Conservation (phyloP, 2,797 vertebrate genomes). For the Sebastes diploproa region DNA sequence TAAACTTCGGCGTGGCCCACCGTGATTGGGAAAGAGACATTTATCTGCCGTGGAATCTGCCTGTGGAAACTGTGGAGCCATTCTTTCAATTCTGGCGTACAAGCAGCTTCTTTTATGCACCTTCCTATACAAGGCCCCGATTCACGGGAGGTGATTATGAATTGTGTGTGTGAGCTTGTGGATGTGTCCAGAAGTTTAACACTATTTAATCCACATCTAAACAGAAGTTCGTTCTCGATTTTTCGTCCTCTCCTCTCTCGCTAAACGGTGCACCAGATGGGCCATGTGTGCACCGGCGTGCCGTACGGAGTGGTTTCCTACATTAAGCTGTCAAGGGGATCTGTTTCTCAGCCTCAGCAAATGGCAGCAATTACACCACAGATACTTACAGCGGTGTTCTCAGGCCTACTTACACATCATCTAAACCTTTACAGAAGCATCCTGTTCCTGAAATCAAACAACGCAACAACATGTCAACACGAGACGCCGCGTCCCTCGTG, state of each 20-base stretch:
- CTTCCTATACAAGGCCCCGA: constrained; percentile 37
- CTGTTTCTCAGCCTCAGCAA: constrained; percentile 63
- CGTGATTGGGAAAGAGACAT: constrained; percentile 63
- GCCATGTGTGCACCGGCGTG: constrained; percentile 41
- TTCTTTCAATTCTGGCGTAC: constrained; percentile 58
- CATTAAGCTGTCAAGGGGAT: constrained; percentile 65
- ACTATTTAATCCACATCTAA: background rate
- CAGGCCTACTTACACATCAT: constrained; percentile 76
- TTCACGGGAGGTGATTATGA: constrained; percentile 52
- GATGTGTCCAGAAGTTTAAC: background rate
- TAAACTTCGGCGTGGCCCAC: constrained; percentile 49
- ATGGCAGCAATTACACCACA: constrained; percentile 80
- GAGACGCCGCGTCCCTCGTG: constrained; percentile 1
- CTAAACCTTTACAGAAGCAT: constrained; percentile 69
- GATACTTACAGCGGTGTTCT: constrained; percentile 73
- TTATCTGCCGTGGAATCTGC: constrained; percentile 74
- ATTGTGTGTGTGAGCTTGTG: constrained; percentile 17
- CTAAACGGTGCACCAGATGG: constrained; percentile 52
- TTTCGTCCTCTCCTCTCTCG: constrained; percentile 1
- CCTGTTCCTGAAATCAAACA: constrained; percentile 50
- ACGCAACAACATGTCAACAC: constrained; percentile 21
- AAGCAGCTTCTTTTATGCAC: constrained; percentile 56
- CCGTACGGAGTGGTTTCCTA: constrained; percentile 41
- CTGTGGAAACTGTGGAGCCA: constrained; percentile 59
- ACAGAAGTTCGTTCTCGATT: constrained; percentile 8